phyloP scores from a whole-genome alignment of 2,888 invertebrate species.

The Diplolepis rosae region DNA sequence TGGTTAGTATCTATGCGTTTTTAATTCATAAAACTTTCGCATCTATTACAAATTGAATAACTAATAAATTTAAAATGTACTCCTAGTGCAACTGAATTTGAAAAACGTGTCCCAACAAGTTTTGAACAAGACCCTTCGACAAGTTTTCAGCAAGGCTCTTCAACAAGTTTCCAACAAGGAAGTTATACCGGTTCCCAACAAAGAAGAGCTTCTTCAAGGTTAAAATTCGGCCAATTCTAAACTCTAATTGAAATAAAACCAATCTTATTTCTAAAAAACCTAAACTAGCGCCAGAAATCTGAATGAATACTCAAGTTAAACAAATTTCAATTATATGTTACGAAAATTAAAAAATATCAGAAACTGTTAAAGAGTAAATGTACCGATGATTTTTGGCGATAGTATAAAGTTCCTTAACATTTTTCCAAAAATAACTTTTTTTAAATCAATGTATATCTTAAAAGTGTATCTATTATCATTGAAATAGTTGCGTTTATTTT shows the following conservation, averaged over 20 bases:
- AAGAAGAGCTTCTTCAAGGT: neutral
- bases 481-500: neutral
- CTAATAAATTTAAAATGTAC: neutral
- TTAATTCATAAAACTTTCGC: neutral
- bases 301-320: too few species aligned
- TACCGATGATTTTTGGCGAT: neutral
- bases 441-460: neutral
- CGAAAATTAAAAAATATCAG: too few species aligned
- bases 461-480: neutral
- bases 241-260: neutral
- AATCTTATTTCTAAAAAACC: neutral
- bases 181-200: conserved; percentile 32
- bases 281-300: too few species aligned
- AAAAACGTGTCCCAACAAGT: conserved; percentile 5
- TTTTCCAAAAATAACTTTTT: neutral
- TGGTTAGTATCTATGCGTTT: conserved; percentile 73
- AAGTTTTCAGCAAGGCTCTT: conserved; percentile 6
- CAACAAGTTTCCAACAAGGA: conserved; percentile 10
- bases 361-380: too few species aligned
- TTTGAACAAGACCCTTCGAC: neutral
- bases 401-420: neutral
- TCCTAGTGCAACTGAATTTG: neutral
- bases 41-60: neutral
- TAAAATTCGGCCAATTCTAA: neutral
- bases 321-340: too few species aligned